Conservation (phyloP, 2,797 vertebrate genomes). For the Falco novaeseelandiae region DNA sequence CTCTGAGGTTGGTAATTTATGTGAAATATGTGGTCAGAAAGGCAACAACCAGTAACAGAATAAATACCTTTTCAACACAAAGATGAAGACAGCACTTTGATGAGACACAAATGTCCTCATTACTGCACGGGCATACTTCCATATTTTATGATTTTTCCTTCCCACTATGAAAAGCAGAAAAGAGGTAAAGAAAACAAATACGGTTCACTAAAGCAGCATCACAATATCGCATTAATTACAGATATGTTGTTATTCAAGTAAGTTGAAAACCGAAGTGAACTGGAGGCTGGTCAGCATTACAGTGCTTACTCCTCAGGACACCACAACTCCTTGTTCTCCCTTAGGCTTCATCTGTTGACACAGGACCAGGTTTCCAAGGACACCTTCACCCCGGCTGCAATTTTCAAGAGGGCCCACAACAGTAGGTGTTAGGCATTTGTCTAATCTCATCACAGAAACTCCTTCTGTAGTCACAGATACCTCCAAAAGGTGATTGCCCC, state of each 20-base stretch:
- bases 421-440: background rate
- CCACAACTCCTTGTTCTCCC: background rate
- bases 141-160: background rate
- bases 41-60: background rate
- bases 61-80: background rate
- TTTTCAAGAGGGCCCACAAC: background rate
- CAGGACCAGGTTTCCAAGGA: background rate
- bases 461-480: background rate
- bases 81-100: background rate
- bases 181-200: background rate
- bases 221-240: background rate
- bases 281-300: background rate
- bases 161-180: background rate
- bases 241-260: background rate
- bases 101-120: background rate
- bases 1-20: background rate
- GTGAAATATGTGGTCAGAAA: background rate
- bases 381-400: fast-evolving
- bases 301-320: background rate
- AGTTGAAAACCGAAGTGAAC: background rate
- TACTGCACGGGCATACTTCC: background rate
- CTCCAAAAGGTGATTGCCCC: background rate
- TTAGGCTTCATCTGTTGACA: fast-evolving
- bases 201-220: background rate
- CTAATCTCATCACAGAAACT: background rate